Evolutionary conservation across 1,140 invertebrate genomes (phyloP), one percentile per base, ranked within the genome.

Genomic region (Bombus confusus): DNA sequence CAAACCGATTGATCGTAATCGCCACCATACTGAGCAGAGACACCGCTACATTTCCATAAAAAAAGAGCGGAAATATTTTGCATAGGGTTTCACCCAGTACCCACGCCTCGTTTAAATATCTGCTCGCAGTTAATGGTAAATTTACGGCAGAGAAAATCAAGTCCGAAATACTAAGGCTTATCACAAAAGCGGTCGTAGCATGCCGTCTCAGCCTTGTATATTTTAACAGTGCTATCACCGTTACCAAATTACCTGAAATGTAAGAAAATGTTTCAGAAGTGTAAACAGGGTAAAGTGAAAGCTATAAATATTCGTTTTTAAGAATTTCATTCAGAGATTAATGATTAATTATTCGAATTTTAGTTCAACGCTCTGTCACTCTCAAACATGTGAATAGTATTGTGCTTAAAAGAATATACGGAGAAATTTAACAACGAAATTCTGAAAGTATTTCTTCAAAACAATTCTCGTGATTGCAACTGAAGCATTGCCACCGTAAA

Each of bases 1-100:
- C 93, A 93, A 95, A 98, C 97, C 98, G 97, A 95, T 98, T 98
- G 75, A 98, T 95, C 31, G 98, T 98, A 88, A 98, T 98, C 83
- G 97, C 97, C 52, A 98, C 98, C 97, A 98, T 98, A 91, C 97
- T 98, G 69, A 98, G 96, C 41, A 98, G 94, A 1, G 98, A 98
- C 25, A 98, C 97, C 3, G 97, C 98, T 25, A 98, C 98, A 92
- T 98, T 98, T 79, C 98, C 98, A 93, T 98, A 98, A 94, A 98
- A 98, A 89, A 98, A 97, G 86, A 98, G 97, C 0, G 98, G 98
- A 94, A 98, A 98, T 92, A 98, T 96, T 93, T 97, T 96, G 93
- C 98, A 98, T 25, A 98, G 95, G 2, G 96, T 96, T 2, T 97
- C 96, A 2, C 98, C 98, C n/a, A 98, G 95, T 52, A 97, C 96